A percentile compares a stretch with the other conserved stretches of the same genome.
These are phyloP conservation scores for Bedellia somnulentella DNA, from an alignment of 2,888 invertebrate species.

Conservation along the genomic window DNA sequence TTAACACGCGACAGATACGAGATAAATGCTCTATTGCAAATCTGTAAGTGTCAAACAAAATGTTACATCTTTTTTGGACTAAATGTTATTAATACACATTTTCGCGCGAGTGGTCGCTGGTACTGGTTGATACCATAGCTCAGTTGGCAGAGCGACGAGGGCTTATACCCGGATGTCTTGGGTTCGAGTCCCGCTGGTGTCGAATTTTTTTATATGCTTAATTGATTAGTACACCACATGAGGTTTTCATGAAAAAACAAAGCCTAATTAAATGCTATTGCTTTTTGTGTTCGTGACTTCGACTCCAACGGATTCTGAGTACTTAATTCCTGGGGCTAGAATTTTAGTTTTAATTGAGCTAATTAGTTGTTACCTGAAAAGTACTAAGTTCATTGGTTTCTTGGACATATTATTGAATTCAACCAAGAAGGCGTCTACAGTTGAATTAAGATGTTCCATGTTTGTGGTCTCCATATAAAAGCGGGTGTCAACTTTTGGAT, in stretches of 20 bases:
- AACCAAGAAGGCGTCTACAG: slow-evolving; percentile 85
- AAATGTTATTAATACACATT: too few relatives aligned
- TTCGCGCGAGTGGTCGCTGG: too few relatives aligned
- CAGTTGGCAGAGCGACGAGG: too few relatives aligned
- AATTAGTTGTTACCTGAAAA: slow-evolving; percentile 67
- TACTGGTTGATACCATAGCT: too few relatives aligned
- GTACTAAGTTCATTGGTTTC: slow-evolving; percentile 93
- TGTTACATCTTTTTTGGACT: neutral
- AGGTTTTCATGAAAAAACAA: too few relatives aligned
- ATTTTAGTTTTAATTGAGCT: too few relatives aligned
- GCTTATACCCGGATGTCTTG: too few relatives aligned
- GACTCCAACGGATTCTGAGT: too few relatives aligned
- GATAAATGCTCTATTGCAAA: slow-evolving; percentile 95
- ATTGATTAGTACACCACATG: too few relatives aligned
- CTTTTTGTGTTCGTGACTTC: neutral
- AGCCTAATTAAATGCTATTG: neutral
- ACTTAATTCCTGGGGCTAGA: too few relatives aligned
- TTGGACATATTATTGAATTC: slow-evolving; percentile 95
- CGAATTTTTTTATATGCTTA: too few relatives aligned
- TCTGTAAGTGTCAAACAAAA: slow-evolving; percentile 37
- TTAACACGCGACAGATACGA: slow-evolving; percentile 84
- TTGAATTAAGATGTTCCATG: slow-evolving; percentile 74
- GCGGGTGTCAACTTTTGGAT: slow-evolving; percentile 87
- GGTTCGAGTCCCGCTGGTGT: too few relatives aligned
- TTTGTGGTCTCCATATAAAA: slow-evolving; percentile 88